phyloP scores from a whole-genome alignment of 2,113 vertebrate genomes.

The Aphyosemion australe region DNA sequence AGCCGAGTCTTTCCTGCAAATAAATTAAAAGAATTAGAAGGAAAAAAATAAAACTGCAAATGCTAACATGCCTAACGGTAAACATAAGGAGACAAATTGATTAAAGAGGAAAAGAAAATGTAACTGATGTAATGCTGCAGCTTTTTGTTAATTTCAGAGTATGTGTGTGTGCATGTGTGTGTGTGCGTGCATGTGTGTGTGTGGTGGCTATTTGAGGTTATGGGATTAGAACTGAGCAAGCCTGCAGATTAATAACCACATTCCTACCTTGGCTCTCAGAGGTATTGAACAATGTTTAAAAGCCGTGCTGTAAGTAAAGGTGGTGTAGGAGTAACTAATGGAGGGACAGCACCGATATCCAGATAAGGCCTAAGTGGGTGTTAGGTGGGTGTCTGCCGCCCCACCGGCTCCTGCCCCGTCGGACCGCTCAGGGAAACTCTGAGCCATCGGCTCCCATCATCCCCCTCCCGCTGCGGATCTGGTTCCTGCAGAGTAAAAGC shows the following conservation, averaged over 20 bases:
- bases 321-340: constrained; percentile 77
- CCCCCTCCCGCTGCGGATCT: constrained; percentile 76
- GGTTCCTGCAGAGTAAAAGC: constrained; percentile 85
- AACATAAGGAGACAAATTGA: not conserved
- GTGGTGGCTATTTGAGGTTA: not conserved
- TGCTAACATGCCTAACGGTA: not conserved
- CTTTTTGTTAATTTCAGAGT: too few relatives aligned
- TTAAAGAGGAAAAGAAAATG: not conserved
- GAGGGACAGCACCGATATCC: constrained; percentile 69
- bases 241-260: constrained; percentile 45
- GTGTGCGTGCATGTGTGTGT: not conserved
- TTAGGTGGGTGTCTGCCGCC: constrained; percentile 58
- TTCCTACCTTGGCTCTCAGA: constrained; percentile 32
- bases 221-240: constrained; percentile 15
- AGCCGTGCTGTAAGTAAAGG: constrained; percentile 74
- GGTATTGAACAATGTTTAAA: constrained; percentile 49
- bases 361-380: constrained; percentile 75
- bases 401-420: constrained; percentile 30
- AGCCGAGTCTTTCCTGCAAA: too few relatives aligned
- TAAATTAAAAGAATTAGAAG: too few relatives aligned
- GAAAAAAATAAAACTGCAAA: not conserved
- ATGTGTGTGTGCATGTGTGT: too few relatives aligned
- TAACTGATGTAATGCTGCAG: too few relatives aligned
- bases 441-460: constrained; percentile 61
- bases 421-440: constrained; percentile 49